Percentiles rank a stretch among this genome's conserved stretches.
Evolutionary conservation across 2,113 vertebrate genomes (phyloP).

Genomic region (Melanerpes aurifrons): DNA sequence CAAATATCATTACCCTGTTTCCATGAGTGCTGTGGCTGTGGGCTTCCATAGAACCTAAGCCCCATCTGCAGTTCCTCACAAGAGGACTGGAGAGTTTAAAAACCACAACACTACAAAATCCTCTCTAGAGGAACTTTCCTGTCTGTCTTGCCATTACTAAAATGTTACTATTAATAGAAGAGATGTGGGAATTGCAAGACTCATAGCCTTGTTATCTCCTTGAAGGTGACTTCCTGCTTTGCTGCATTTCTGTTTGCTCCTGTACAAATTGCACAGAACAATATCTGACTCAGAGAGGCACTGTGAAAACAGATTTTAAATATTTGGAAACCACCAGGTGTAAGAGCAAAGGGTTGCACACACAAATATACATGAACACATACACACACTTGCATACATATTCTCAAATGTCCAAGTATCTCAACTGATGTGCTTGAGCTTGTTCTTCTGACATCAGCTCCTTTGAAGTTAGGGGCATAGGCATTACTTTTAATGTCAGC

Average conservation of each 20-base stretch:
- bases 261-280: neutral
- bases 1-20: neutral
- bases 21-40: neutral
- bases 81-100: neutral
- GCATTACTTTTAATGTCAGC: neutral
- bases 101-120: neutral
- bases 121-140: neutral
- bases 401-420: neutral
- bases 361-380: neutral
- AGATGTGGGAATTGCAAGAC: neutral
- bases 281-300: neutral
- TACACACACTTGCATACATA: neutral
- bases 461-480: neutral
- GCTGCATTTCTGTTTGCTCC: neutral
- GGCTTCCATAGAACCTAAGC: neutral
- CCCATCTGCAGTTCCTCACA: neutral
- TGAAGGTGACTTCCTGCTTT: neutral
- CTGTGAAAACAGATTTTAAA: neutral
- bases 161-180: neutral
- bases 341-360: neutral
- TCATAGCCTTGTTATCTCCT: neutral
- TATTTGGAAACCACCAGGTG: neutral
- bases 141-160: neutral
- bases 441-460: neutral
- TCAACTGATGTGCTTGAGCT: neutral